Conservation (phyloP, 2,113 vertebrate species). For the Lutjanus erythropterus region DNA sequence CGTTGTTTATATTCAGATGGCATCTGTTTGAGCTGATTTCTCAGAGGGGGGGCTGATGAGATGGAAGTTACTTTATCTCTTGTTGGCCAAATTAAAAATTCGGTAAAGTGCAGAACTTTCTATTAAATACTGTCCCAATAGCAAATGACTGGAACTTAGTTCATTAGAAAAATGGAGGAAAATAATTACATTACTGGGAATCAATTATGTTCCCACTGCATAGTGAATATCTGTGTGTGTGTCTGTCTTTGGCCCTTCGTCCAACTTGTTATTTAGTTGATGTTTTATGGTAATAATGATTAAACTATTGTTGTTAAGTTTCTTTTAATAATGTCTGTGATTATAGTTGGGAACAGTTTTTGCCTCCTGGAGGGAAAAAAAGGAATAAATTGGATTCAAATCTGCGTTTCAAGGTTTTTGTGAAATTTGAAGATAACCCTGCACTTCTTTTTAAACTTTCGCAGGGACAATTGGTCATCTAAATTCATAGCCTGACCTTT, state of each 20-base stretch:
- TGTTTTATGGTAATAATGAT: background rate
- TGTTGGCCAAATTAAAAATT: slow-evolving; percentile 43
- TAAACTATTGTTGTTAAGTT: background rate
- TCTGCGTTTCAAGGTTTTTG: background rate
- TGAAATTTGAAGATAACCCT: background rate
- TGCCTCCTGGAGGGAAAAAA: background rate
- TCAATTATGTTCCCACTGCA: slow-evolving; percentile 1
- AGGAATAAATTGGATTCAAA: background rate
- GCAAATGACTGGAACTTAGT: slow-evolving; percentile 14
- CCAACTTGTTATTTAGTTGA: background rate
- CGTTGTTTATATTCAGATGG: slow-evolving; percentile 31
- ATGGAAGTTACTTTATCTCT: slow-evolving; percentile 34
- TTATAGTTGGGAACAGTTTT: background rate
- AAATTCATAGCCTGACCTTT: background rate
- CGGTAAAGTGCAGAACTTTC: slow-evolving; percentile 16
- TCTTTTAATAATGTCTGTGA: background rate
- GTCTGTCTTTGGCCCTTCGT: background rate
- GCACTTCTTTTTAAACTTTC: background rate
- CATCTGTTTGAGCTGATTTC: slow-evolving; percentile 48
- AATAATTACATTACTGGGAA: slow-evolving; percentile 10
- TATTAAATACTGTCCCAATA: background rate
- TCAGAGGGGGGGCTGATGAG: slow-evolving; percentile 35
- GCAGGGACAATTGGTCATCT: too few relatives aligned
- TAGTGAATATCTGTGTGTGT: background rate
- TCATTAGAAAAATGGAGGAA: slow-evolving; percentile 12